A percentile compares a stretch with the other conserved stretches of the same genome.
phyloP scores from a whole-genome alignment of 2,797 vertebrate species.

The Myotis pilosus region DNA sequence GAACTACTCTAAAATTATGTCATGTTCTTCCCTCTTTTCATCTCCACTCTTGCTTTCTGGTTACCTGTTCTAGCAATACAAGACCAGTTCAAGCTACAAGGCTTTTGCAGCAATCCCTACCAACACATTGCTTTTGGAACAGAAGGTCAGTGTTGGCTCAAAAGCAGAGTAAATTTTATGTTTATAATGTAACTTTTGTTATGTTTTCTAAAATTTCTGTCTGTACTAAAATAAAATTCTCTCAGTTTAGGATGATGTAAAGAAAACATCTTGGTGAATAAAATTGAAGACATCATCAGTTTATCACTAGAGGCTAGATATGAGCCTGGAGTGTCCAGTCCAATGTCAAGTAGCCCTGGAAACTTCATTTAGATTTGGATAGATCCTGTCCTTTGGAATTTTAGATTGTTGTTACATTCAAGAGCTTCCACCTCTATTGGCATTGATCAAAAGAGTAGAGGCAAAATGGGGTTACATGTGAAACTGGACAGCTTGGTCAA shows the following conservation, averaged over 20 bases:
- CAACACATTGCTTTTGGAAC: slow-evolving; percentile 96
- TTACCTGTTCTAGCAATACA: slow-evolving; percentile 88
- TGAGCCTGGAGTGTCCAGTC: background rate
- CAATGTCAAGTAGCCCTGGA: background rate
- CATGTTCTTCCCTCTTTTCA: slow-evolving; percentile 70
- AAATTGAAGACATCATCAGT: background rate
- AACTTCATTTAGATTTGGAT: background rate
- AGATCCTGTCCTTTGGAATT: background rate
- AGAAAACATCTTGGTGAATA: slow-evolving; percentile 41
- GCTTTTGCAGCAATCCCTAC: slow-evolving; percentile 96
- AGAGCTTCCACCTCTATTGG: background rate
- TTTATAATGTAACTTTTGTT: slow-evolving; percentile 30
- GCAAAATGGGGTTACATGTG: background rate
- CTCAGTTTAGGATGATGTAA: background rate
- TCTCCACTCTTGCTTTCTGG: slow-evolving; percentile 78
- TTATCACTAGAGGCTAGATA: background rate
- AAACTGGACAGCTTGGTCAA: background rate
- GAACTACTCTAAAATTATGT: slow-evolving; percentile 52
- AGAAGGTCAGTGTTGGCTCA: slow-evolving; percentile 92
- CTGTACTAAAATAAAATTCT: slow-evolving; percentile 32
- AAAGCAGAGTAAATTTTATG: slow-evolving; percentile 36
- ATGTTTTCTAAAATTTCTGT: slow-evolving; percentile 44
- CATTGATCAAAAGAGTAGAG: background rate
- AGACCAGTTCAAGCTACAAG: slow-evolving; percentile 97
- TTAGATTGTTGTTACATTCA: background rate